These are phyloP conservation scores for Mastomys natalensis DNA, from an alignment of 2,113 vertebrate genomes.

Conservation along the genomic window DNA sequence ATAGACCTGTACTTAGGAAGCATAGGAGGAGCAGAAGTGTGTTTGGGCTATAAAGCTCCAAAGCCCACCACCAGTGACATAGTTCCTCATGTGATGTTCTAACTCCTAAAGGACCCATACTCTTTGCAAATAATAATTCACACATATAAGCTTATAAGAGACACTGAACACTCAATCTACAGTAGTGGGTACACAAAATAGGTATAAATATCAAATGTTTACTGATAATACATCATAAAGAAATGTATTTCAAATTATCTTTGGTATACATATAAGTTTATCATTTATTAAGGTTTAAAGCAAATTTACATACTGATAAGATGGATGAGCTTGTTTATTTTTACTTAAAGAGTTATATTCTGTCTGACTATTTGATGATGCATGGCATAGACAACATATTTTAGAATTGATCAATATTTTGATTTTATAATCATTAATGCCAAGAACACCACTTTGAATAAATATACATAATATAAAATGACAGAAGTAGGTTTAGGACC, in stretches of 20 bases:
- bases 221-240: too few species aligned
- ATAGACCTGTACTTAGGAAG: background rate
- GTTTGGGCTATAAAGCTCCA: background rate
- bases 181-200: background rate
- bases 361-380: background rate
- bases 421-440: background rate
- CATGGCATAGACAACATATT: background rate
- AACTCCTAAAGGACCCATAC: background rate
- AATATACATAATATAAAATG: constrained; percentile 18
- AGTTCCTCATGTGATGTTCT: too few species aligned
- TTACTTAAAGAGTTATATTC: background rate
- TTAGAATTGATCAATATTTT: constrained; percentile 25
- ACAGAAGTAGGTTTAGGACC: background rate
- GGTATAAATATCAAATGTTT: background rate
- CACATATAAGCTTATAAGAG: background rate
- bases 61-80: background rate
- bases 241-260: background rate
- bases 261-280: background rate
- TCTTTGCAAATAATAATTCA: background rate
- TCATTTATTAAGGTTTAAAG: background rate
- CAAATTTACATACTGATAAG: background rate
- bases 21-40: background rate
- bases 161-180: background rate
- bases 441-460: background rate
- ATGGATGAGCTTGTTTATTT: background rate